Evolutionary conservation across 2,797 vertebrate genomes (phyloP).

Genomic region (Cephalopachus bancanus): DNA sequence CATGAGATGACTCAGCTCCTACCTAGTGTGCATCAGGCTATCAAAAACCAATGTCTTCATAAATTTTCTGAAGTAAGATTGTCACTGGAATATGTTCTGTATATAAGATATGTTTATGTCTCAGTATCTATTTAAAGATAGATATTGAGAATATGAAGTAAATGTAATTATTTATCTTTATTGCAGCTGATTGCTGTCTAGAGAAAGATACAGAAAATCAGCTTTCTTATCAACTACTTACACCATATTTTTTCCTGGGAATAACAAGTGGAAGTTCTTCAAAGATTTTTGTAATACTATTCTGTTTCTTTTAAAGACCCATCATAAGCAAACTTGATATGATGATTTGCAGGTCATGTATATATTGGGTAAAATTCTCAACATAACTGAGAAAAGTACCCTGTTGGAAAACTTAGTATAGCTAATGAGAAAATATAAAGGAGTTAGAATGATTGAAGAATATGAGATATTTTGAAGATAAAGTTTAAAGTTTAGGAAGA

Average conservation of each 20-base stretch:
- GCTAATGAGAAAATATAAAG: neutral
- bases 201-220: constrained; percentile 9
- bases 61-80: constrained; percentile 9
- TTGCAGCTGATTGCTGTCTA: neutral
- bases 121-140: constrained; percentile 54
- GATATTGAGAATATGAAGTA: constrained; percentile 29
- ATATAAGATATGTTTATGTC: neutral
- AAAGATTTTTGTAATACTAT: constrained; percentile 29
- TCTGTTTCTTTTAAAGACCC: neutral
- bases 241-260: neutral
- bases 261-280: neutral
- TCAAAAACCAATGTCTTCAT: neutral
- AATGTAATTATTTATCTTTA: constrained; percentile 14
- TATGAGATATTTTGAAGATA: neutral
- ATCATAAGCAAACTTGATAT: neutral
- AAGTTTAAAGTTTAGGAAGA: neutral
- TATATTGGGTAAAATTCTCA: neutral
- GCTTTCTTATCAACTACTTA: neutral
- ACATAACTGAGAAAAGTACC: neutral
- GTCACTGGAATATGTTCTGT: neutral
- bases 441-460: neutral
- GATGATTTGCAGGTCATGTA: neutral
- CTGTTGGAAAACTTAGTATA: neutral
- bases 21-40: neutral
- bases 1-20: neutral